A percentile compares a stretch with the other conserved stretches of the same genome.
Conservation (phyloP, 2,888 invertebrate species). For the Chrysopilus asiliformis region DNA sequence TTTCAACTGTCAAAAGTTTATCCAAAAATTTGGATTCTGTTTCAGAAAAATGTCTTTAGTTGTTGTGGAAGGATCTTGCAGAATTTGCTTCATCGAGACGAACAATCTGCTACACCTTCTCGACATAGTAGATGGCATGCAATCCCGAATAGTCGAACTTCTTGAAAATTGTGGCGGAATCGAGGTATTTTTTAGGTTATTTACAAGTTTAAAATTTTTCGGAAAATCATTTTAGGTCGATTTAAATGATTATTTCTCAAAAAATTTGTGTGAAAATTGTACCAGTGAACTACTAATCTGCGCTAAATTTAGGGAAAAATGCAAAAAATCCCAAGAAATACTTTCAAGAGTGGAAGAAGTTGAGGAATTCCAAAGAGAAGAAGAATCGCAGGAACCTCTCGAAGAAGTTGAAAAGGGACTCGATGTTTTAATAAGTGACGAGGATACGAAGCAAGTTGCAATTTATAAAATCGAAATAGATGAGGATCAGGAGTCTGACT, state of each 20-base stretch:
- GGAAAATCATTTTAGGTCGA: conserved; percentile 19
- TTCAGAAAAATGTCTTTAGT: no score
- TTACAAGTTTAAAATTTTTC: not conserved
- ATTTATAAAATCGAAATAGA: no score
- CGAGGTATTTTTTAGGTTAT: conserved; percentile 15
- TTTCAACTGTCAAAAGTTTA: no score
- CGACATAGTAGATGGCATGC: conserved; percentile 26
- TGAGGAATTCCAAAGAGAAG: not conserved
- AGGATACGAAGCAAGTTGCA: no score
- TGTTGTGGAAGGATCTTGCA: conserved; percentile 24
- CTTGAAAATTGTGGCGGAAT: conserved; percentile 25
- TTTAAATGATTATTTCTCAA: conserved; percentile 21
- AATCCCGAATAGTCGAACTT: conserved; percentile 23
- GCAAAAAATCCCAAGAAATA: conserved; percentile 21
- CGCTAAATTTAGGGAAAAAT: conserved; percentile 29
- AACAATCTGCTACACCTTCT: conserved; percentile 27
- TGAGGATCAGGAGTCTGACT: no score
- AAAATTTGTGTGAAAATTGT: conserved; percentile 29
- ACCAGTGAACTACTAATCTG: conserved; percentile 27
- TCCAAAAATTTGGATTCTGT: no score
- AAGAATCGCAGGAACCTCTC: not conserved
- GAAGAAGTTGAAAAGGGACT: not conserved
- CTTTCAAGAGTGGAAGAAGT: conserved; percentile 12
- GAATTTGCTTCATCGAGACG: conserved; percentile 26
- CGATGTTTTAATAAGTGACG: not conserved